These are phyloP conservation scores for Thripadectes ignobilis DNA, from an alignment of 2,797 vertebrate genomes.

Conservation along the genomic window DNA sequence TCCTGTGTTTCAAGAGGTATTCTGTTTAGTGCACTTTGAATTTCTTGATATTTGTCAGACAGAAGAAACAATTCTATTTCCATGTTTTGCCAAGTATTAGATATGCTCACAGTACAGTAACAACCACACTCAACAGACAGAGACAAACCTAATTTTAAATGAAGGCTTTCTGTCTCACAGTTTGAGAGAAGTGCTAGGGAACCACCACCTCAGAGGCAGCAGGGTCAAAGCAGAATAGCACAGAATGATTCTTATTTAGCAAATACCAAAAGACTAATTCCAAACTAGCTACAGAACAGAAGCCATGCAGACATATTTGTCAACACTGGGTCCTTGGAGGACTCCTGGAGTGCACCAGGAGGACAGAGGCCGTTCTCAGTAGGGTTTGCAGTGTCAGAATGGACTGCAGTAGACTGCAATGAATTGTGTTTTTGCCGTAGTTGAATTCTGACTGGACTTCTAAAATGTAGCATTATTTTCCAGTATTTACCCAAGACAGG, in stretches of 20 bases:
- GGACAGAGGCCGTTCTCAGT: neutral
- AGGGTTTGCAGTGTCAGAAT: neutral
- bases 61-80: neutral
- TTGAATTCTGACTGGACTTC: neutral
- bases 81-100: neutral
- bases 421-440: neutral
- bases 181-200: neutral
- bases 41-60: neutral
- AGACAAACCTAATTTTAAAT: neutral
- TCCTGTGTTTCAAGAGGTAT: neutral
- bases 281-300: neutral
- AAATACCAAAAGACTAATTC: neutral
- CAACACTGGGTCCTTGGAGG: neutral
- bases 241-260: neutral
- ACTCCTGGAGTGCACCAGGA: neutral
- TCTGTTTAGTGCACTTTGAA: neutral
- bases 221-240: neutral
- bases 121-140: neutral
- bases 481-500: neutral
- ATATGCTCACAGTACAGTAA: neutral
- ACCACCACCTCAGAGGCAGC: neutral
- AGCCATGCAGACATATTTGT: accelerated
- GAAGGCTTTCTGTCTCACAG: neutral
- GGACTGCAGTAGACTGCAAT: neutral
- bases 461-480: neutral